Evolutionary conservation across 2,888 invertebrate genomes (phyloP), one percentile per base, ranked within the genome.

Genomic region (Campoletis raptor): DNA sequence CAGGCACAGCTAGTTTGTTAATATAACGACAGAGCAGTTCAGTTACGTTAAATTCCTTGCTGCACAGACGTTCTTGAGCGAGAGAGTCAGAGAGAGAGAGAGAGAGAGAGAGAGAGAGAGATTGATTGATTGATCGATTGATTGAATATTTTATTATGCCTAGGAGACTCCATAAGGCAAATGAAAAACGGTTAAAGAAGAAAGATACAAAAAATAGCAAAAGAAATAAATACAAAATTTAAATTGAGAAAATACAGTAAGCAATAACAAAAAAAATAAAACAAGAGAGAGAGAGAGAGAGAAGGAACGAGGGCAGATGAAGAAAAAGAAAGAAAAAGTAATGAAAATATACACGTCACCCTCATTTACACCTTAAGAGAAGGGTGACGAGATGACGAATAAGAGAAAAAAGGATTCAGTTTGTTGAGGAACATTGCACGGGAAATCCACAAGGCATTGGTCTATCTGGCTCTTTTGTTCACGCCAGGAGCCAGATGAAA

Each of bases 331-430:
- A 52, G 42, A 21, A 52, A 67, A 81, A 67, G 37, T 36, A 21
- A 48, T 36, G 36, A 52, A 73, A 73, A 79, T 52, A 36, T 30
- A 24, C 18, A 36, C n/a, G 42, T 40, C 42, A 45, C 48, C 24
- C 21, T 45, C 24, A 9, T 70, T 45, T 24, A n/a, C 45, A 30
- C 52, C 36, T 40, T 12, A 45, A 54, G 61, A 73, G 37, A 45
- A 37, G 76, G 57, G 42, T 18, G 74, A 73, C n/a, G 45, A 45
- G 24, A 45, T 69, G 45, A 42, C 42, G 40, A 76, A 64, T 76
- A 54, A 69, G 54, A 54, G 42, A 36, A 57, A 81, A 82, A 61
- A n/a, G 37, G 67, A 69, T 67, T 54, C 40, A 42, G 37, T 70
- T 76, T 37, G 48, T 48, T 18, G 66, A 24, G 24, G 42, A 42